Evolutionary conservation across 2,888 invertebrate genomes (phyloP).

Genomic region (Melanostoma scalare): DNA sequence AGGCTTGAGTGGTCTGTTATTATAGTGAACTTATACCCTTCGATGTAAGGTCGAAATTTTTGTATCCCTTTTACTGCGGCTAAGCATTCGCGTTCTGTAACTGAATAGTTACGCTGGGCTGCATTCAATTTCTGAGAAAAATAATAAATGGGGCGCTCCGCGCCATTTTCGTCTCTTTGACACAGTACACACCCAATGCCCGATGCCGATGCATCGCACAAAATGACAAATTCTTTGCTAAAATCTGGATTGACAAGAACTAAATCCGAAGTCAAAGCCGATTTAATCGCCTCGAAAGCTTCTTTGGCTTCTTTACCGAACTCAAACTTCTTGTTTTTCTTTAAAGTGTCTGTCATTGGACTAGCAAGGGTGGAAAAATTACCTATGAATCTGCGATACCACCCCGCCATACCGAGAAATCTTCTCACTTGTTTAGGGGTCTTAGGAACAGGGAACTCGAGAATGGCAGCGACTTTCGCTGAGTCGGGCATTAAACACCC

Average conservation of each 20-base stretch:
- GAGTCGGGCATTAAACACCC: constrained; percentile 34
- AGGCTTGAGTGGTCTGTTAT: background rate
- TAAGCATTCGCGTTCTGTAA: background rate
- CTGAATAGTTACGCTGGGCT: constrained; percentile 3
- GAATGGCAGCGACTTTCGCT: constrained; percentile 31
- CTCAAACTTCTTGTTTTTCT: too few species aligned
- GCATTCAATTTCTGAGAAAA: background rate
- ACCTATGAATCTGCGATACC: background rate
- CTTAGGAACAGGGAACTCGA: background rate
- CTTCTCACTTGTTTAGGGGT: constrained; percentile 1
- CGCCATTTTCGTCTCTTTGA: constrained; percentile 29
- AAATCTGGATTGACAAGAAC: constrained; percentile 49
- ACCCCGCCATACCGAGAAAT: constrained; percentile 24
- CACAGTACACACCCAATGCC: constrained; percentile 52
- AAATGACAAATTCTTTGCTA: constrained; percentile 8
- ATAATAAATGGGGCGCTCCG: constrained; percentile 35
- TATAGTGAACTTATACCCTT: background rate
- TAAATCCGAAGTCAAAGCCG: background rate
- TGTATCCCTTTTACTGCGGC: background rate
- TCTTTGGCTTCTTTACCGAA: too few species aligned
- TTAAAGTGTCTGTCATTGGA: constrained; percentile 24
- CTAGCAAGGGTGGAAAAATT: constrained; percentile 45
- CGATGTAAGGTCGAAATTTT: background rate
- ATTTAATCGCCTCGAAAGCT: too few species aligned
- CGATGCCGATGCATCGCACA: constrained; percentile 48